Evolutionary conservation across 2,888 invertebrate species (phyloP).

Genomic region (Cynaeus angustus): DNA sequence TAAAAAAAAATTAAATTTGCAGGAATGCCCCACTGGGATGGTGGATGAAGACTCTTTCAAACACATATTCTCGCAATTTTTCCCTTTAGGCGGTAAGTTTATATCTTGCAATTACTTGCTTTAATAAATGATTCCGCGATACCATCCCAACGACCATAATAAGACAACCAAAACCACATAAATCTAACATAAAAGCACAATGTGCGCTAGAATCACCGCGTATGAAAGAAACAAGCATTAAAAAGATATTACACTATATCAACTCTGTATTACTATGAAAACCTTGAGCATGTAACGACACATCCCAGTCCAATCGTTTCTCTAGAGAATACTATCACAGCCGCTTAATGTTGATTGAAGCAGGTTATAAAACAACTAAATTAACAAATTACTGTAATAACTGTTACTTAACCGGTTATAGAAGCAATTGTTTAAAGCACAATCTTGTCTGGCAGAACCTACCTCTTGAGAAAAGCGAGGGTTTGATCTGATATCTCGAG

Average conservation of each 20-base stretch:
- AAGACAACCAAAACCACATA: constrained; percentile 32
- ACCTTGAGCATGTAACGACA: constrained; percentile 37
- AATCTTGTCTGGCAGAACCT: constrained; percentile 10
- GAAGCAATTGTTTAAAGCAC: constrained; percentile 21
- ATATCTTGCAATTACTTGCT: constrained; percentile 12
- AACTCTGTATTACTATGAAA: constrained; percentile 40
- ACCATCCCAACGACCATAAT: constrained; percentile 7
- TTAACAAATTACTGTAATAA: constrained; percentile 22
- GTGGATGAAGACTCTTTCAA: constrained; percentile 93
- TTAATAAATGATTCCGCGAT: constrained; percentile 20
- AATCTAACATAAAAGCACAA: constrained; percentile 39
- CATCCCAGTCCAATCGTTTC: constrained; percentile 30
- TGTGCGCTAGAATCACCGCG: constrained; percentile 37
- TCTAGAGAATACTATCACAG: constrained; percentile 23
- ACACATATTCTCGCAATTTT: constrained; percentile 91
- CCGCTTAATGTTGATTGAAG: constrained; percentile 27
- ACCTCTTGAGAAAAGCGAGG: constrained; percentile 3
- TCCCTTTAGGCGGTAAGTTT: constrained; percentile 89
- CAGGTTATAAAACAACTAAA: constrained; percentile 18
- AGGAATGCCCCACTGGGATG: constrained; percentile 90
- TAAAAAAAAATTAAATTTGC: constrained; percentile 61
- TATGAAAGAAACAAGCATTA: constrained; percentile 45
- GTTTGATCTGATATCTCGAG: background rate
- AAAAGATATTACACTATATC: constrained; percentile 47
- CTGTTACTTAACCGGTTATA: constrained; percentile 16